Conservation (phyloP, 2,797 vertebrate species). For the Bradypodion ventrale region DNA sequence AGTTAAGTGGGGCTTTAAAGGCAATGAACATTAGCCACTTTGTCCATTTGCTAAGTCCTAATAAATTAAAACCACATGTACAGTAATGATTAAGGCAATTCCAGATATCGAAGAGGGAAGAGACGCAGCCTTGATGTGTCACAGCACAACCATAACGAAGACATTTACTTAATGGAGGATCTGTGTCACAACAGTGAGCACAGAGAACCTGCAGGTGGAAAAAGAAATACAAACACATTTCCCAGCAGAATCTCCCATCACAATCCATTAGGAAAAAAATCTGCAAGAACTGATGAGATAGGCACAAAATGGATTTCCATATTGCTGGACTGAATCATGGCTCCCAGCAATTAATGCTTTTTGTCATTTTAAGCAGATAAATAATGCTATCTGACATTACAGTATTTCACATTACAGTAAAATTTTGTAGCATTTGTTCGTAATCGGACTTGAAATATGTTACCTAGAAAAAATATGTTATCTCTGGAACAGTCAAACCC, state of each 20-base stretch:
- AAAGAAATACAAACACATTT: slow-evolving; percentile 52
- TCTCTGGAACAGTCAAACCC: slow-evolving; percentile 78
- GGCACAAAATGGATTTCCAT: slow-evolving; percentile 70
- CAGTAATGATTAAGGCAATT: slow-evolving; percentile 59
- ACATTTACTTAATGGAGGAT: slow-evolving; percentile 67
- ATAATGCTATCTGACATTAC: slow-evolving; percentile 80
- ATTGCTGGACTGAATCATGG: slow-evolving; percentile 74
- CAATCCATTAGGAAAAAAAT: slow-evolving; percentile 69
- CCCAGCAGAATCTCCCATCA: slow-evolving; percentile 67
- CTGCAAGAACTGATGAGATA: slow-evolving; percentile 65
- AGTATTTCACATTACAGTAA: slow-evolving; percentile 81
- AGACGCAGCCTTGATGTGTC: slow-evolving; percentile 55
- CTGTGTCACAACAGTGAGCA: slow-evolving; percentile 59
- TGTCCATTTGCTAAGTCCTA: slow-evolving; percentile 57
- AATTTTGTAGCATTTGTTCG: slow-evolving; percentile 74
- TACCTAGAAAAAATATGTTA: slow-evolving; percentile 79
- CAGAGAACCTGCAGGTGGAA: slow-evolving; percentile 63
- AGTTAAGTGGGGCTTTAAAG: slow-evolving; percentile 57
- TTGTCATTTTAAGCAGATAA: slow-evolving; percentile 75
- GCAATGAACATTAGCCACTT: slow-evolving; percentile 60
- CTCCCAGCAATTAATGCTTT: slow-evolving; percentile 77
- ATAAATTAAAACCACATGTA: slow-evolving; percentile 69
- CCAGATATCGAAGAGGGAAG: slow-evolving; percentile 44
- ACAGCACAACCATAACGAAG: slow-evolving; percentile 58
- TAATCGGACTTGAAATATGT: slow-evolving; percentile 80